Percentiles rank a stretch among this genome's conserved stretches.
phyloP scores from a whole-genome alignment of 2,797 vertebrate genomes.

The Lemur catta region DNA sequence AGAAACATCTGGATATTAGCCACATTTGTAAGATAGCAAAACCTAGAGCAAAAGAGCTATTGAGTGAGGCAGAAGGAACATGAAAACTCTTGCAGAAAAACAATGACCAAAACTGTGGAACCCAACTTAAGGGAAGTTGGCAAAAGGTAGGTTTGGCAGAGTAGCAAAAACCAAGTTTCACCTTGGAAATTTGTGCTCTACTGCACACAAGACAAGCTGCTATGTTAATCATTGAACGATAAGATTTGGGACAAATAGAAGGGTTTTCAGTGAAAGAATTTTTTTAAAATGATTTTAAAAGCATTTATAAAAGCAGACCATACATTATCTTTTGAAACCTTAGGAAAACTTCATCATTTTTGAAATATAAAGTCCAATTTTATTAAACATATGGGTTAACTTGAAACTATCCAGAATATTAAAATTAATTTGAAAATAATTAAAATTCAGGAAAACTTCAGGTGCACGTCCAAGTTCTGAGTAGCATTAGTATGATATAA shows the following conservation, averaged over 20 bases:
- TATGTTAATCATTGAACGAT: slow-evolving; percentile 28
- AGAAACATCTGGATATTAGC: background rate
- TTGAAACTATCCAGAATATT: slow-evolving; percentile 82
- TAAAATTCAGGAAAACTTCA: slow-evolving; percentile 82
- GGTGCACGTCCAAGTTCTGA: slow-evolving; percentile 79
- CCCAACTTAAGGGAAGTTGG: too few relatives aligned
- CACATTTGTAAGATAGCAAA: background rate
- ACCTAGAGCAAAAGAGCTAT: background rate
- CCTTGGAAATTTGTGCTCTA: background rate
- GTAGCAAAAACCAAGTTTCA: background rate
- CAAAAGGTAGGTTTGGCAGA: background rate
- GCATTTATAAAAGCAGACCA: slow-evolving; percentile 78
- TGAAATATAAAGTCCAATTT: slow-evolving; percentile 80
- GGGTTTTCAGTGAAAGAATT: slow-evolving; percentile 55
- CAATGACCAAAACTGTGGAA: background rate
- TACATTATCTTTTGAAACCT: slow-evolving; percentile 80
- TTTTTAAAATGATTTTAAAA: slow-evolving; percentile 70
- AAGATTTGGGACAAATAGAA: slow-evolving; percentile 57
- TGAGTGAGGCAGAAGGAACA: background rate
- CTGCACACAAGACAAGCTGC: background rate
- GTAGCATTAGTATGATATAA: slow-evolving; percentile 80
- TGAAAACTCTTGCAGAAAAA: background rate
- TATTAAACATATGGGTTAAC: slow-evolving; percentile 82
- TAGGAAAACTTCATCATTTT: slow-evolving; percentile 74
- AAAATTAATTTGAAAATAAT: slow-evolving; percentile 88